Conservation (phyloP, 2,888 invertebrate species). For the Thera britannica region DNA sequence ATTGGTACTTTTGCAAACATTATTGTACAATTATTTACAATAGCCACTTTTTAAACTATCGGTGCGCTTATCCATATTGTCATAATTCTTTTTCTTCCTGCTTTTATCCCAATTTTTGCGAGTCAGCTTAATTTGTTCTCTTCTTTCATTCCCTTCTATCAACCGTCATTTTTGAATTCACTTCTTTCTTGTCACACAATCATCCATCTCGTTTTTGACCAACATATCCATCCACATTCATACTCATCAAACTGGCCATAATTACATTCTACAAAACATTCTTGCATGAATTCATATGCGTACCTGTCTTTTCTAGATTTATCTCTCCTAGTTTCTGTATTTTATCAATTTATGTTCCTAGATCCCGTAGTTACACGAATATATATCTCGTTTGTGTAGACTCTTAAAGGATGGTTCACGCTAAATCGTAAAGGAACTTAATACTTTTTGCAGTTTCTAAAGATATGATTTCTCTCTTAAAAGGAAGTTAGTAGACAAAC, state of each 20-base stretch:
- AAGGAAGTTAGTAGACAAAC: background rate
- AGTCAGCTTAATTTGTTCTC: too few species aligned
- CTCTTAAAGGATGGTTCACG: slow-evolving; percentile 7
- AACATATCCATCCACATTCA: too few species aligned
- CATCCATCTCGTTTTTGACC: too few species aligned
- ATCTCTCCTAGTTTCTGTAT: slow-evolving; percentile 22
- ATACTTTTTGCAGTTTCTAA: background rate
- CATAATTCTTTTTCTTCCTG: too few species aligned
- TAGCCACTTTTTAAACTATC: too few species aligned
- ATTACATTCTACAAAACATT: background rate
- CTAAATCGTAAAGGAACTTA: background rate
- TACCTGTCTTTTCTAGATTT: slow-evolving; percentile 8
- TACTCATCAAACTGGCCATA: background rate
- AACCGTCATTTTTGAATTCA: too few species aligned
- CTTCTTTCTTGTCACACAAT: too few species aligned
- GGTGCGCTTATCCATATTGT: too few species aligned
- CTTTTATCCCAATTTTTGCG: too few species aligned
- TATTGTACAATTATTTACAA: too few species aligned
- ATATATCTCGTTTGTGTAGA: slow-evolving; percentile 35
- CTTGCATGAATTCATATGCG: background rate
- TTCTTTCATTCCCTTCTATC: too few species aligned
- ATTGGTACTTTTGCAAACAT: too few species aligned
- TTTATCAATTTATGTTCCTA: slow-evolving; percentile 23
- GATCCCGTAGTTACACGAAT: slow-evolving; percentile 25
- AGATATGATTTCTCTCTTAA: background rate